Evolutionary conservation across 2,888 invertebrate species (phyloP), one percentile per base, ranked within the genome.

Genomic region (Dioctria rufipes): DNA sequence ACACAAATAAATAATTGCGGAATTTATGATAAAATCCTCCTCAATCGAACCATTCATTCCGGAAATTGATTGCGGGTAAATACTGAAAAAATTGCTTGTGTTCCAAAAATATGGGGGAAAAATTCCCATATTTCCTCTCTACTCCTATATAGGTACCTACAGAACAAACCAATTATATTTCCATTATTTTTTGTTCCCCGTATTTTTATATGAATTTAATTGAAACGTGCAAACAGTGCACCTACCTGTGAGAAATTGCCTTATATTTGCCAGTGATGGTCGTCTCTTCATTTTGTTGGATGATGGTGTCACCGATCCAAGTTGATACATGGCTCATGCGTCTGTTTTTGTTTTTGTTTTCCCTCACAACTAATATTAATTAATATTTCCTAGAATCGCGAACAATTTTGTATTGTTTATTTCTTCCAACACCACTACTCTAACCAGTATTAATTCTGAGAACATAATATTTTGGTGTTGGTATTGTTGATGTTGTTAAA

Each of bases 181-280:
- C 51, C 51, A 69, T 69, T 25, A 25, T 25, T 25, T 25, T 69
- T 69, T 49, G 37, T 11, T 11, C 25, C 37, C 2, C 25, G 25
- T 25, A 25, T 25, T 25, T 25, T 25, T 25, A 69, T 69, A 49
- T 69, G 39, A 49, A 37, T 69, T 69, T 51, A 69, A 69, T 69
- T 69, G 49, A 69, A 69, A 49, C 5, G 25, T 25, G 25, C 25
- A 25, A 25, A 25, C 25, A 25, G 25, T 25, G 5, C 5, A 69
- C 69, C 37, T 69, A 69, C 69, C 69, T 69, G 51, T 46, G 39
- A 69, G 69, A 51, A 69, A 69, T 51, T 69, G 25, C 39, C 51
- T 69, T 69, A 51, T 25, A 11, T 49, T 69, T n/a, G 69, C 43
- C 69, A 69, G 49, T 69, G 51, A 5, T 69, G 69, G 25, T 25